Base-by-base conservation (phyloP, 2,888 invertebrate genomes). In the Pseudanteris insignis region DNA sequence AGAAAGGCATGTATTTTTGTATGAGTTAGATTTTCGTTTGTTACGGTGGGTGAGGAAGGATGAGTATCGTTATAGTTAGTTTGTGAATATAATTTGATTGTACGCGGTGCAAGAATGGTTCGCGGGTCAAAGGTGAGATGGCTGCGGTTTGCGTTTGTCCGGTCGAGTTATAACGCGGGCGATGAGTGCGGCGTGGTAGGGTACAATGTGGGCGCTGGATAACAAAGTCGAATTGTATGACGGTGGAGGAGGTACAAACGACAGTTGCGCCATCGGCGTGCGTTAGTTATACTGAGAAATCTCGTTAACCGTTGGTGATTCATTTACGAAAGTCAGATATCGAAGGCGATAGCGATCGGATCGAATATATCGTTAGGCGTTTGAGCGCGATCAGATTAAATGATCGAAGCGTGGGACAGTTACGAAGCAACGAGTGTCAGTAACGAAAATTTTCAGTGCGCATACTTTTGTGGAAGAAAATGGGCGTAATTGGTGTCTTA, bases 341-440 rank as follows among this genome's bases (percentile, higher is more conserved):
- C 24, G 26, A 15, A 24, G 11, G 24, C 54, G 63, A 63, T 63
- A 63, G 24, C 40, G 25, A 63, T 63, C 63, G 14, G 53, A 54
- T 63, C 21, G 28, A n/a, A 63, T 58, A 58, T 63, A 53, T 37
- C 30, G 25, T 36, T 33, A 25, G 33, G 43, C 37, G 48, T 63
- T 58, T 58, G 32, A 48, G 40, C 47, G 33, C 53, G 53, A 63
- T 63, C 63, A 63, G 58, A 63, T 63, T 58, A 58, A 58, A 57
- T 50, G 29, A 29, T 63, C 47, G 51, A 37, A 62, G 37, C 40
- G 46, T 24, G 34, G 13, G 51, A 51, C 55, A 47, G 34, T 29
- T 47, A 37, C 57, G 30, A 53, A 37, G 48, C 33, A 48, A 50
- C 34, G 48, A 15, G 32, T 34, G 53, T 53, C 48, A 43, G 29